phyloP scores from a whole-genome alignment of 2,797 vertebrate species.

The Pitangus sulphuratus region DNA sequence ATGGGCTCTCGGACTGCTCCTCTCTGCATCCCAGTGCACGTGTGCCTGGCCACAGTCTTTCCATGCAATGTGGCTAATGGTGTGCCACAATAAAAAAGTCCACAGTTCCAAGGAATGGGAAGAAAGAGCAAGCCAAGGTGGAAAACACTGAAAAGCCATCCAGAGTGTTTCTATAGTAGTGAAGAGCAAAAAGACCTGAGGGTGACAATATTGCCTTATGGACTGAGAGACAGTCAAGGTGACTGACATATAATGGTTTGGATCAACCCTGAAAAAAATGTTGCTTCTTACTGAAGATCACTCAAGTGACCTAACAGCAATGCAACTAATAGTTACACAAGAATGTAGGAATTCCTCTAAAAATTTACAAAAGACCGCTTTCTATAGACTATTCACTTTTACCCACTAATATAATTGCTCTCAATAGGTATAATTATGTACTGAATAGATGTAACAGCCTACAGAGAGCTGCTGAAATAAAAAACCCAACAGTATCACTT shows the following conservation, averaged over 20 bases:
- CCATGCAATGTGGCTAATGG: neutral
- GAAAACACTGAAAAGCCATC: neutral
- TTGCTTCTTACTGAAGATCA: neutral
- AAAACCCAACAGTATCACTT: neutral
- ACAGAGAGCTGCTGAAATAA: neutral
- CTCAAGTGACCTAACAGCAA: neutral
- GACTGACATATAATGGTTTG: neutral
- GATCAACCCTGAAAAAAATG: neutral
- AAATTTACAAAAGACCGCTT: neutral
- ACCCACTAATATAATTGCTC: neutral
- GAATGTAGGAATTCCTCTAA: neutral
- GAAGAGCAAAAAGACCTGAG: neutral
- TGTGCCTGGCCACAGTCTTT: neutral
- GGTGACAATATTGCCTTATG: neutral
- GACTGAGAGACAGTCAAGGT: neutral
- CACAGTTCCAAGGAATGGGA: neutral
- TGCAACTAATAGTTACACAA: neutral
- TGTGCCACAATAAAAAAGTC: neutral
- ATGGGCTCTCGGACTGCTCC: accelerated
- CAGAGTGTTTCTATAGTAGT: neutral
- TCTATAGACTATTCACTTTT: neutral
- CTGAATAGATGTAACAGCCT: neutral
- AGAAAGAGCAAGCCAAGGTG: neutral
- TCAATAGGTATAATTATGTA: neutral
- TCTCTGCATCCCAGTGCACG: neutral